These are phyloP conservation scores for Drosophila pandora DNA, from an alignment of 1,140 invertebrate species.

Conservation along the genomic window DNA sequence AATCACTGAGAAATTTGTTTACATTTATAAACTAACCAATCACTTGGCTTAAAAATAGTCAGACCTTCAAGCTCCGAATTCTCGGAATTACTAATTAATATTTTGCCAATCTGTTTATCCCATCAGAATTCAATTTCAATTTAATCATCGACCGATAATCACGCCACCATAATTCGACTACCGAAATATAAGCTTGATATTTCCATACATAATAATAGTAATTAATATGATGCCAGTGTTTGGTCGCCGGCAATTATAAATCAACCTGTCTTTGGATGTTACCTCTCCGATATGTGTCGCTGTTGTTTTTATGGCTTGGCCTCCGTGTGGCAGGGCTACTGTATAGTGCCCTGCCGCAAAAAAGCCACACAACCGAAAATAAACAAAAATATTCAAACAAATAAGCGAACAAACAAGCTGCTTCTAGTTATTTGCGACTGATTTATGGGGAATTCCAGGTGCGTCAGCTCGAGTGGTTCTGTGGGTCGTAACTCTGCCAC, in stretches of 20 bases:
- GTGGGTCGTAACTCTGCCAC: slow-evolving; percentile 17
- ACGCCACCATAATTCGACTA: slow-evolving; percentile 42
- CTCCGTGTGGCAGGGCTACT: slow-evolving; percentile 61
- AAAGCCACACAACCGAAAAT: slow-evolving; percentile 30
- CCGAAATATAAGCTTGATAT: slow-evolving; percentile 37
- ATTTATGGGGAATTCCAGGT: slow-evolving; percentile 81
- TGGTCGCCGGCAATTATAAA: slow-evolving; percentile 51
- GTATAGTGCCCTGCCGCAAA: slow-evolving; percentile 55
- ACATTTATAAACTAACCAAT: background rate
- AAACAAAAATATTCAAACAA: slow-evolving; percentile 61
- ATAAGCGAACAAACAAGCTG: slow-evolving; percentile 68
- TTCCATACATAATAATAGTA: slow-evolving; percentile 49
- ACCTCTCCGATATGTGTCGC: slow-evolving; percentile 26
- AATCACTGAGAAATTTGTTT: background rate
- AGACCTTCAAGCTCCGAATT: slow-evolving; percentile 1
- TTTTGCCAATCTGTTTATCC: background rate
- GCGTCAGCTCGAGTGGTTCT: slow-evolving; percentile 56
- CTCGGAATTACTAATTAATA: slow-evolving; percentile 15
- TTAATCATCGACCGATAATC: slow-evolving; percentile 28
- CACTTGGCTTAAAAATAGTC: background rate
- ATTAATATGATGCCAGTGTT: slow-evolving; percentile 46
- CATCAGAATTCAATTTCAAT: slow-evolving; percentile 26
- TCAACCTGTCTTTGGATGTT: slow-evolving; percentile 24
- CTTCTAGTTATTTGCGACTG: slow-evolving; percentile 77
- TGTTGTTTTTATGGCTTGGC: slow-evolving; percentile 22